A percentile compares a stretch with the other conserved stretches of the same genome.
Conservation (phyloP, 2,113 vertebrate species). For the Caranx ignobilis region DNA sequence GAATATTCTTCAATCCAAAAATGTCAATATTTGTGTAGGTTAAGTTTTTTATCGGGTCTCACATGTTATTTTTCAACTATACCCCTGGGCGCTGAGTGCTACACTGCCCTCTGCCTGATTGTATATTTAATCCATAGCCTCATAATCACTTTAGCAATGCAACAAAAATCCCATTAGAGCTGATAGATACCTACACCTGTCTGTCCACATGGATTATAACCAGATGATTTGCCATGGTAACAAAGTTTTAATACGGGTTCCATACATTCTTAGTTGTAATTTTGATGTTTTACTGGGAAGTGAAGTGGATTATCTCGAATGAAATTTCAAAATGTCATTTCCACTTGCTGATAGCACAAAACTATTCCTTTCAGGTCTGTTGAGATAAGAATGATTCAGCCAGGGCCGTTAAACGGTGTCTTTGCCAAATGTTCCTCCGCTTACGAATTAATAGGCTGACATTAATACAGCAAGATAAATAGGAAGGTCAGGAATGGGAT, state of each 20-base stretch:
- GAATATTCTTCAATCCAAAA: constrained; percentile 23
- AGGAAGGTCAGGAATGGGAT: constrained; percentile 88
- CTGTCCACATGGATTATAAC: constrained; percentile 86
- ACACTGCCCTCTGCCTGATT: constrained; percentile 48
- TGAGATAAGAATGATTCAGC: constrained; percentile 93
- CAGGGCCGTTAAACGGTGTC: constrained; percentile 89
- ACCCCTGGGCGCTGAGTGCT: constrained; percentile 2
- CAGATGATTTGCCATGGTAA: constrained; percentile 83
- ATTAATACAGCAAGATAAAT: constrained; percentile 98
- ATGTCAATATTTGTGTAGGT: background rate
- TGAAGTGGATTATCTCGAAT: constrained; percentile 95
- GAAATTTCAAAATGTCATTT: constrained; percentile 96
- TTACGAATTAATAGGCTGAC: constrained; percentile 94
- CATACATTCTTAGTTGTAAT: constrained; percentile 89
- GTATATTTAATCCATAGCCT: constrained; percentile 67
- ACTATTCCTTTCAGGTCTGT: constrained; percentile 95
- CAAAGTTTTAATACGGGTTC: constrained; percentile 89
- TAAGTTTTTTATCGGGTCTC: constrained; percentile 1
- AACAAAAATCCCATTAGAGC: constrained; percentile 79
- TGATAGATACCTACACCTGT: constrained; percentile 83
- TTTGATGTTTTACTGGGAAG: constrained; percentile 92
- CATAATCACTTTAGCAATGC: constrained; percentile 76
- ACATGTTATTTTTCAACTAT: constrained; percentile 7
- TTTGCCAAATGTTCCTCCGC: constrained; percentile 84
- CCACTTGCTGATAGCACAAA: constrained; percentile 94